Evolutionary conservation across 37 sponge, comb jelly and placozoan genomes (phyloP).

Genomic region (Diacarnus erythraeanus): DNA sequence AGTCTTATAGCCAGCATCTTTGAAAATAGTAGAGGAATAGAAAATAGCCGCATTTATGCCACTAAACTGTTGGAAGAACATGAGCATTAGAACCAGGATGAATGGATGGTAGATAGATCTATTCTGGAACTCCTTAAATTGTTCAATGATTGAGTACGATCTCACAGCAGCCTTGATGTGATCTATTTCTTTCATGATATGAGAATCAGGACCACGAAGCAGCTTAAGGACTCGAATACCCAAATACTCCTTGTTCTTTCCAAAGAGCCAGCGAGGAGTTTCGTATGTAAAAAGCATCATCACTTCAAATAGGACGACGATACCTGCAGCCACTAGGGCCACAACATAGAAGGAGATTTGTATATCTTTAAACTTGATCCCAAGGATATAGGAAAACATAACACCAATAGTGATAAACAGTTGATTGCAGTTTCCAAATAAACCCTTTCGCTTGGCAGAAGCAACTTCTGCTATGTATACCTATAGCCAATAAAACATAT

Average conservation of each 20-base stretch:
- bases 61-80: conserved; percentile 78
- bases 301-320: conserved; percentile 51
- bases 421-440: conserved; percentile 75
- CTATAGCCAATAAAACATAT: conserved; percentile 28
- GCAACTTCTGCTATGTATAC: conserved; percentile 82
- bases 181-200: conserved; percentile 42
- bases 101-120: conserved; percentile 36
- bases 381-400: conserved; percentile 56
- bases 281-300: conserved; percentile 65
- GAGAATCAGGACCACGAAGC: conserved; percentile 46
- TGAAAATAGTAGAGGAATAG: conserved; percentile 56
- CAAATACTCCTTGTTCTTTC: conserved; percentile 2
- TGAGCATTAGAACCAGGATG: conserved; percentile 37
- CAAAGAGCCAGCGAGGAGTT: conserved; percentile 73
- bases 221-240: conserved; percentile 27
- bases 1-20: conserved; percentile 1
- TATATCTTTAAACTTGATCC: not conserved
- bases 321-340: conserved; percentile 42
- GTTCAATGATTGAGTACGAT: conserved; percentile 7
- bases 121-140: conserved; percentile 16
- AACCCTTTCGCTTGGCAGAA: conserved; percentile 52
- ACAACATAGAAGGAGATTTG: conserved; percentile 33
- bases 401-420: conserved; percentile 77
- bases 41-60: conserved; percentile 81
- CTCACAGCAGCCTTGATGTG: conserved; percentile 17